Evolutionary conservation across 2,797 vertebrate species (phyloP), one percentile per base, ranked within the genome.

Genomic region (Setipinna tenuifilis): DNA sequence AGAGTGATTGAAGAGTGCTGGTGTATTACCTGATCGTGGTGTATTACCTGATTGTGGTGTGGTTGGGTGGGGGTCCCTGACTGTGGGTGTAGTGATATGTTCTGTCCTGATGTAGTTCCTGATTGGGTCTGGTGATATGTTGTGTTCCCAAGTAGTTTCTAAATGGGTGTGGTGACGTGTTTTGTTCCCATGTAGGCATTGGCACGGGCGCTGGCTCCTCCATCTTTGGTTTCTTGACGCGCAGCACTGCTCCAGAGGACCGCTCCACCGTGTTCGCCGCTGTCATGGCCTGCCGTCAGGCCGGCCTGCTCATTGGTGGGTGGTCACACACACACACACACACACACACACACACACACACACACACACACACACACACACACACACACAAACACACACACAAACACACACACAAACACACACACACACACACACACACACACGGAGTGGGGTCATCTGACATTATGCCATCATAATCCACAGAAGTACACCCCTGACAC

Each of bases 251-350:
- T 0, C 89, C 94, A 0, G 91, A 95, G 57, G 95, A 97, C 82
- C 95, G 97, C 0, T 91, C 96, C 35, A 96, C 95, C 0, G 96
- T 96, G 1, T 97, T 97, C 83, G 96, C 96, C 1, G 93, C 94
- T 0, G 94, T 96, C 68, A 97, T 97, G 96, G 96, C 96, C 0
- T 96, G 96, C 88, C 93, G 97, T 61, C 97, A 97, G 90, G 95
- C 91, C 10, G 97, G 97, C 41, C 95, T 97, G 82, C 90, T 97
- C 82, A 96, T 97, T 87, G 97, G 97, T 97, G 87, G 90, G 95
- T 92, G 58, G 16, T 25, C 2, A 54, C 50, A 14, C 50, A 54
- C 50, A 54, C 50, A 54, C 50, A 54, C 50, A 54, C 50, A 54
- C 50, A 54, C 50, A 14, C 50, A 54, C 50, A 54, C 50, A 54